Evolutionary conservation across 92 coral and sea anemone species (phyloP).

Genomic region (Anthopleura xanthogrammica): DNA sequence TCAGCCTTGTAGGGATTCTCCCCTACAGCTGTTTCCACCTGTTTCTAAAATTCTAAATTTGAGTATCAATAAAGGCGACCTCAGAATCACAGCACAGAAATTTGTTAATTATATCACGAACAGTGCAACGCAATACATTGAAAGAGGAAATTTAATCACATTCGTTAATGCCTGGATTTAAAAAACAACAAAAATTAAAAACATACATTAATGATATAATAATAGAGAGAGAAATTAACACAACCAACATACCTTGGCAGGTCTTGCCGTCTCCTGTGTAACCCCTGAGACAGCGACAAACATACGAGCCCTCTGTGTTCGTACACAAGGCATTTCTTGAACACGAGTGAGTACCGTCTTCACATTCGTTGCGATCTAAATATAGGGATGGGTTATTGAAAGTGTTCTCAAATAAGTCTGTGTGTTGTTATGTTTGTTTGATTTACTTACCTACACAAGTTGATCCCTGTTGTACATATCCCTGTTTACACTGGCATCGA

Average conservation of each 20-base stretch:
- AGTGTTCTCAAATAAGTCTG: too few relatives aligned
- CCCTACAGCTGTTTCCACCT: too few relatives aligned
- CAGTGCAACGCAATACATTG: too few relatives aligned
- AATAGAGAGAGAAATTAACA: too few relatives aligned
- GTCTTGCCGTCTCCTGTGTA: constrained; percentile 39
- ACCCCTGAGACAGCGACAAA: constrained; percentile 55
- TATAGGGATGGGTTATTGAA: background rate
- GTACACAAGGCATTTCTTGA: constrained; percentile 48
- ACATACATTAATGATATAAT: too few relatives aligned
- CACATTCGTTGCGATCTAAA: constrained; percentile 56
- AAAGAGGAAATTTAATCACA: background rate
- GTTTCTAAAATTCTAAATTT: too few relatives aligned
- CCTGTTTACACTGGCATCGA: constrained; percentile 54
- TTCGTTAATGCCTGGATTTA: constrained; percentile 47
- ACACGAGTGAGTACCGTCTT: constrained; percentile 36
- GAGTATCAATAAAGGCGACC: too few relatives aligned
- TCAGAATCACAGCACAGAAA: too few relatives aligned
- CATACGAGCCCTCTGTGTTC: constrained; percentile 59
- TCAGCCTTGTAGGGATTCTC: too few relatives aligned
- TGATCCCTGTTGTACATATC: constrained; percentile 51
- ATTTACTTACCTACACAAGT: constrained; percentile 41
- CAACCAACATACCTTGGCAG: constrained; percentile 32
- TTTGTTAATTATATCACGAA: too few relatives aligned
- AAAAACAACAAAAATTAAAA: too few relatives aligned
- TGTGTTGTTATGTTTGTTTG: background rate